Conservation (phyloP, 2,888 invertebrate species). For the Agonopterix arenella region DNA sequence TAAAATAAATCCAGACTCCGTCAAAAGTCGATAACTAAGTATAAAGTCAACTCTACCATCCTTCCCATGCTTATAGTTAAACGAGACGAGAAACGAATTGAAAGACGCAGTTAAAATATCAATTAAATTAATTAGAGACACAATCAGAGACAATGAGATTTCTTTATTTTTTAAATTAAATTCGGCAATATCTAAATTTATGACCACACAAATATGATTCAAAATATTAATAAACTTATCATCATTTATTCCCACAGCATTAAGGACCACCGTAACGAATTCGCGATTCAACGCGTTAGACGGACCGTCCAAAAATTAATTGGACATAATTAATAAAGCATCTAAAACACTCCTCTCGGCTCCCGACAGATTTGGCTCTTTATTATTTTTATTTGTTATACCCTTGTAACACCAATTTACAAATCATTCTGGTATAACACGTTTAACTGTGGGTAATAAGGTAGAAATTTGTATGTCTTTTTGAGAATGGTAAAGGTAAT, state of each 20-base stretch:
- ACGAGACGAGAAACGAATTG: too few relatives aligned
- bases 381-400: slow-evolving; percentile 46
- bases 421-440: neutral
- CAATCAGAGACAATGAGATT: too few relatives aligned
- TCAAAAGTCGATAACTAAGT: too few relatives aligned
- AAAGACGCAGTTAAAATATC: too few relatives aligned
- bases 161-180: neutral
- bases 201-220: neutral
- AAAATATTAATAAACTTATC: slow-evolving; percentile 15
- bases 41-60: too few relatives aligned
- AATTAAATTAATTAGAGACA: too few relatives aligned
- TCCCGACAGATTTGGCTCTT: slow-evolving; percentile 56
- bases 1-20: too few relatives aligned
- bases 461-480: slow-evolving; percentile 18
- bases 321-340: slow-evolving; percentile 74
- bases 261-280: slow-evolving; percentile 43
- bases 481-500: slow-evolving; percentile 27
- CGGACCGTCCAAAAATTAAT: slow-evolving; percentile 65
- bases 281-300: slow-evolving; percentile 46
- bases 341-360: slow-evolving; percentile 67
- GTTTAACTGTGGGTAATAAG: slow-evolving; percentile 11
- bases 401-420: slow-evolving; percentile 15
- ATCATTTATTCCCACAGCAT: slow-evolving; percentile 13
- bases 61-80: too few relatives aligned
- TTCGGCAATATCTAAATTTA: slow-evolving; percentile 12